Percentiles rank a stretch among this genome's conserved stretches.
Conservation (phyloP, 2,888 invertebrate species). For the Oligia latruncula region DNA sequence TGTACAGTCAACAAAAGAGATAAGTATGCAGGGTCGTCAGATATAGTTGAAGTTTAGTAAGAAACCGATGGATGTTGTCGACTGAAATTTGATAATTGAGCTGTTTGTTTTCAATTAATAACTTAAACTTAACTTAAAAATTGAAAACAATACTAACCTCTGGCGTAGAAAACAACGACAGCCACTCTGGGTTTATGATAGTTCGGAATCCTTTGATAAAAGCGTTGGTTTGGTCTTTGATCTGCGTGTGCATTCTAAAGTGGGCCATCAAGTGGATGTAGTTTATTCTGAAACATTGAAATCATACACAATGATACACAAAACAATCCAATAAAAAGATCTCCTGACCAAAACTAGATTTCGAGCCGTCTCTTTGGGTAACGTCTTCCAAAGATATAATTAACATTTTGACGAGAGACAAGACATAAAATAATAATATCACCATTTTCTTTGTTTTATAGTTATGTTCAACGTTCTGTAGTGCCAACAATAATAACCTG, state of each 20-base stretch:
- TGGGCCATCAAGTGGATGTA: slow-evolving; percentile 99
- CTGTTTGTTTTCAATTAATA: too few species aligned
- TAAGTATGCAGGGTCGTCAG: too few species aligned
- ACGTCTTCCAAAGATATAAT: not conserved
- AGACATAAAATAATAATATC: not conserved
- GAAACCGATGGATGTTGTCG: too few species aligned
- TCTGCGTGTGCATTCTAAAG: slow-evolving; percentile 99
- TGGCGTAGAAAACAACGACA: slow-evolving; percentile 98
- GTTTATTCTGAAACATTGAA: slow-evolving; percentile 93
- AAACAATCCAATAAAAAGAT: not conserved
- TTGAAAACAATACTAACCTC: slow-evolving; percentile 92
- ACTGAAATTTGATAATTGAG: too few species aligned
- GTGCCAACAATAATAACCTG: not conserved
- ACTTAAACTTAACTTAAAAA: too few species aligned
- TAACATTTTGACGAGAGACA: not conserved
- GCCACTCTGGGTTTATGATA: slow-evolving; percentile 98
- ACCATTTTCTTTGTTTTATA: too few species aligned
- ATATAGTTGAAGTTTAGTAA: too few species aligned
- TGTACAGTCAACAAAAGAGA: too few species aligned
- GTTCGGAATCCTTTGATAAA: slow-evolving; percentile 99
- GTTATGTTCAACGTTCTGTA: not conserved
- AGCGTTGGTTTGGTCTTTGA: slow-evolving; percentile 98
- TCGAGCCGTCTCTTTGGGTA: not conserved
- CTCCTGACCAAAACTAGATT: not conserved
- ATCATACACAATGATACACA: not conserved